Conservation (phyloP, 2,797 vertebrate genomes). For the Sciurus carolinensis region DNA sequence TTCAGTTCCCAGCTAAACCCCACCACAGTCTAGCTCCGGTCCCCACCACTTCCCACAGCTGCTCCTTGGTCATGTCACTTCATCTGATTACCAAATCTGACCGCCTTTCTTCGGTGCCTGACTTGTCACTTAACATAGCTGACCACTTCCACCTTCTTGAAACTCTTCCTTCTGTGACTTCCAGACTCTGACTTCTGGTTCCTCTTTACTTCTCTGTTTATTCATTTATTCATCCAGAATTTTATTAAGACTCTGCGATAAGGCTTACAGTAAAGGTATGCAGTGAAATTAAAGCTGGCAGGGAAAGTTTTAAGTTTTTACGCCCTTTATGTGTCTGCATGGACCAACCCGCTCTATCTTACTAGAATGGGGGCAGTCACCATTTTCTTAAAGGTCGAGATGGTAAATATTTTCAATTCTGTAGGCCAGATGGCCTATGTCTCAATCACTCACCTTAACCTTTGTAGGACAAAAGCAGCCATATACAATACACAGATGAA, state of each 20-base stretch:
- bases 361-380: not conserved
- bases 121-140: constrained; percentile 27
- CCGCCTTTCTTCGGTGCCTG: constrained; percentile 2
- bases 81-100: constrained; percentile 5
- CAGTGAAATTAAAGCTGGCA: not conserved
- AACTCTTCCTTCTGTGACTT: constrained; percentile 40
- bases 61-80: not conserved
- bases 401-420: constrained; percentile 17
- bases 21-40: not conserved
- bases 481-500: not conserved
- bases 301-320: not conserved
- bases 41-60: not conserved
- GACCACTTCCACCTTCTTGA: constrained; percentile 67
- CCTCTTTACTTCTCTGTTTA: constrained; percentile 53
- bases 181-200: constrained; percentile 42
- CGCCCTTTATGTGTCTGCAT: not conserved
- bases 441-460: not conserved
- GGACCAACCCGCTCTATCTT: not conserved
- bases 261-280: not conserved
- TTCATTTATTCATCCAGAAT: not conserved
- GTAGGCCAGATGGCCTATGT: not conserved
- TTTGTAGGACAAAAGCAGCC: not conserved
- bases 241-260: not conserved
- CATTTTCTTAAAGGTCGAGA: constrained; percentile 3
- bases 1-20: not conserved